These are phyloP conservation scores for Acrocephalus kingi DNA, from an alignment of 2,113 vertebrate genomes.

Conservation along the genomic window DNA sequence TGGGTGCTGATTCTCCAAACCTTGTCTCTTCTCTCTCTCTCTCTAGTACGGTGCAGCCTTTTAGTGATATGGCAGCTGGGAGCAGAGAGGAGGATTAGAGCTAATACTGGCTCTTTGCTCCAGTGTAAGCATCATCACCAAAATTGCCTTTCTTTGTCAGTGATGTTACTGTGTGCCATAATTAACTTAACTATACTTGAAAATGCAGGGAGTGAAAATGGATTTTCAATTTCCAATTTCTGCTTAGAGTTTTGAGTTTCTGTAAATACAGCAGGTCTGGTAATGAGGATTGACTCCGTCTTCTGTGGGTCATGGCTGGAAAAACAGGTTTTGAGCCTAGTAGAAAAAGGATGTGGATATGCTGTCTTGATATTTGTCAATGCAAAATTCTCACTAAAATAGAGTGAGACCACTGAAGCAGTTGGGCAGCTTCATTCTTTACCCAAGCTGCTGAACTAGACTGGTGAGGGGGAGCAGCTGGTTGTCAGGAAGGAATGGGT, in stretches of 20 bases:
- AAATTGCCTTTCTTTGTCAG: background rate
- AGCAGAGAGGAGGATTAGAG: background rate
- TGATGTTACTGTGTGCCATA: background rate
- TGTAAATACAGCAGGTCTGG: background rate
- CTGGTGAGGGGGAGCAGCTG: background rate
- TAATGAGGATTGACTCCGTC: background rate
- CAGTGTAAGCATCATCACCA: background rate
- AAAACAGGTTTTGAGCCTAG: background rate
- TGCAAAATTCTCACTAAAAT: background rate
- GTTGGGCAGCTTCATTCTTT: background rate
- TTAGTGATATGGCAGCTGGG: background rate
- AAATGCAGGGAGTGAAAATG: background rate
- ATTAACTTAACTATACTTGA: constrained; percentile 31
- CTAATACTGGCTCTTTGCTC: background rate
- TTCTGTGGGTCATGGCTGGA: background rate
- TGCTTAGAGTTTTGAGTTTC: background rate
- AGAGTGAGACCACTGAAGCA: background rate
- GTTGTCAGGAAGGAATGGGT: background rate
- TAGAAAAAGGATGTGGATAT: background rate
- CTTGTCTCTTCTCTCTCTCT: background rate
- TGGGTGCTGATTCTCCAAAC: background rate
- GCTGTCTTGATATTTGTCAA: background rate
- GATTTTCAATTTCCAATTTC: background rate
- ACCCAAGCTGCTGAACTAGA: background rate
- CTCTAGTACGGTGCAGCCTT: background rate